Evolutionary conservation across 2,888 invertebrate species (phyloP).

Genomic region (Leucozona laternaria): DNA sequence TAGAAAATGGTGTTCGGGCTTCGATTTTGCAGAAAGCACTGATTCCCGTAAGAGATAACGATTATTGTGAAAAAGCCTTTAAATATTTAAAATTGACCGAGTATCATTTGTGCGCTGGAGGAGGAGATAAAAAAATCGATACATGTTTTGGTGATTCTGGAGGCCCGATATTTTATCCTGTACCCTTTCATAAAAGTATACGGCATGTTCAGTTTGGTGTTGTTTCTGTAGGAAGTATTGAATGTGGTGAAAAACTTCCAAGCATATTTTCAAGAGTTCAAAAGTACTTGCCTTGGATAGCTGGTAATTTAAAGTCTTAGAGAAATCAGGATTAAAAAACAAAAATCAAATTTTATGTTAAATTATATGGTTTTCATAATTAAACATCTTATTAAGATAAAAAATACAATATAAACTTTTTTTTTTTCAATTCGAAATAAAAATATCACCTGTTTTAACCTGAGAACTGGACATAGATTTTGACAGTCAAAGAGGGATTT

Average conservation of each 20-base stretch:
- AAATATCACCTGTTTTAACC: no score
- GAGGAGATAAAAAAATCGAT: slow-evolving; percentile 80
- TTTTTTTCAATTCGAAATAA: background rate
- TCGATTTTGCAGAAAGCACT: slow-evolving; percentile 78
- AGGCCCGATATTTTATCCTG: slow-evolving; percentile 78
- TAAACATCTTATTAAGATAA: background rate
- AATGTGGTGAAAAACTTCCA: slow-evolving; percentile 84
- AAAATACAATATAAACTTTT: background rate
- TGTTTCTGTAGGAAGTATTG: slow-evolving; percentile 86
- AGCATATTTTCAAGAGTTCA: slow-evolving; percentile 85
- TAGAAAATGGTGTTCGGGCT: slow-evolving; percentile 77
- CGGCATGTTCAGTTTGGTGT: slow-evolving; percentile 84
- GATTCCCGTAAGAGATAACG: slow-evolving; percentile 71
- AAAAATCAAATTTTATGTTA: background rate
- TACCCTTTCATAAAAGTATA: slow-evolving; percentile 51
- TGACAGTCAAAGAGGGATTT: no score
- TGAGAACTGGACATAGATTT: no score
- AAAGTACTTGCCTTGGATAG: slow-evolving; percentile 85
- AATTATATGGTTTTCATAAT: background rate
- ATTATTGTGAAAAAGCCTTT: slow-evolving; percentile 79
- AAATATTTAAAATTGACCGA: slow-evolving; percentile 78
- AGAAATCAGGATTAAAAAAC: background rate
- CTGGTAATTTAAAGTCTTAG: slow-evolving; percentile 78
- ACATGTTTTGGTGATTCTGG: slow-evolving; percentile 75
- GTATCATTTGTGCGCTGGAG: slow-evolving; percentile 86